Evolutionary conservation across 2,888 invertebrate genomes (phyloP), one percentile per base, ranked within the genome.

Genomic region (Hirtodrosophila confusa): DNA sequence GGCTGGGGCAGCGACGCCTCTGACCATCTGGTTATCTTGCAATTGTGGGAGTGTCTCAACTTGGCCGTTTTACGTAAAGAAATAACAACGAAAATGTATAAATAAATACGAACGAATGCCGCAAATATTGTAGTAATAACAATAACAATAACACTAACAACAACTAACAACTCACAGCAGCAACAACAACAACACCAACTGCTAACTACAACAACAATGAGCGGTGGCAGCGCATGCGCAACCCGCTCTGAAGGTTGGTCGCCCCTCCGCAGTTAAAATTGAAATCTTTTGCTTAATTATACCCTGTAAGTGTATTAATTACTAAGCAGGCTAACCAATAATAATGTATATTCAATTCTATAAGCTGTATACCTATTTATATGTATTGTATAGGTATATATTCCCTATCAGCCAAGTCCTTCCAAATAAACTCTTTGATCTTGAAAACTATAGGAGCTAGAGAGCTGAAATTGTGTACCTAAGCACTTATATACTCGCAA

Each of bases 1-100:
- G 2, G 7, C 3, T 1, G 9, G 0, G 2, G 1, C 3, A n/a
- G 24, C 57, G 54, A 61, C 70, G 75, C 75, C 77, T 45, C 74
- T 73, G 76, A 0, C 33, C 48, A 12, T 35, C 45, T 48, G 69
- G 65, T 72, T 80, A 75, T 80, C 84, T 80, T 86, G 86, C 84
- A 85, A 85, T 85, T 86, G 84, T 85, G 82, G 84, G 84, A 80
- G 84, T 85, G 84, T 86, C 84, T 74, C 84, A 86, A 85, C 80
- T 79, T 77, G 75, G 80, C 70, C 84, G 76, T 58, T 86, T 84
- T 86, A 84, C 84, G 80, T 86, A 84, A 84, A 84, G 82, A 82
- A 85, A 83, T 76, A 78, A 74, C 70, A 67, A 62, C 68, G 61
- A 68, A 77, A 69, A 74, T 72, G 62, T 70, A 77, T 79, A 76